Base-by-base conservation (phyloP, 2,797 vertebrate species). In the Petrocephalus schoutedeni region DNA sequence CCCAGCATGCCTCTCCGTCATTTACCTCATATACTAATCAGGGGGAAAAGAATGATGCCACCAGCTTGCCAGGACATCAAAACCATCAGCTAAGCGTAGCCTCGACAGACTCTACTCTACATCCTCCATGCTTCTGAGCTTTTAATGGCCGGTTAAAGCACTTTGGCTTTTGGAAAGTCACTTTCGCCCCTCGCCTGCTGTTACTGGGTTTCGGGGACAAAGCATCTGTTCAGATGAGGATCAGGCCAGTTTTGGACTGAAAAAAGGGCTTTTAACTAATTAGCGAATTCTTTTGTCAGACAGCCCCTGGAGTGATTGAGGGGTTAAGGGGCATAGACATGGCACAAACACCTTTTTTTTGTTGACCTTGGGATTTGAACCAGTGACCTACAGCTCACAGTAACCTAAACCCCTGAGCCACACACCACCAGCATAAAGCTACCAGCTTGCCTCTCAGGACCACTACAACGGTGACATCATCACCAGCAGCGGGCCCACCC, bases 71-170 rank as follows among this genome's bases (percentile, higher is more conserved):
- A 54, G 74, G 9, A 23, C 54, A 12, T 59, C 36, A 56, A 87
- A 89, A 89, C 67, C 89, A 88, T 90, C 88, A 90, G 89, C 56
- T 57, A 85, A 92, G 90, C 86, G 88, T 49, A 87, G 84, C 64
- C 54, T 86, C 64, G 57, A 59, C 61, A 49, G 67, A 3, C 41
- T 45, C 41, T 45, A 89, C 86, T 87, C 86, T 87, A 71, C 89
- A 87, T 91, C 87, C 89, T 87, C 67, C 53, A 61, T n/a, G 85
- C 88, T 89, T 45, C 77, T 87, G 67, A 88, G 86, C 88, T 85
- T 32, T 89, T 92, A 93, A 91, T 91, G 88, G 91, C 58, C 89
- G 90, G 89, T 92, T 92, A 90, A 92, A 92, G 89, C 56, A 57
- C 58, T 4, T 64, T 91, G 91, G 89, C 92, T 93, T 89, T 91